These are phyloP conservation scores for Oxyteleia sp. DNA, from an alignment of 2,888 invertebrate genomes.

Conservation along the genomic window DNA sequence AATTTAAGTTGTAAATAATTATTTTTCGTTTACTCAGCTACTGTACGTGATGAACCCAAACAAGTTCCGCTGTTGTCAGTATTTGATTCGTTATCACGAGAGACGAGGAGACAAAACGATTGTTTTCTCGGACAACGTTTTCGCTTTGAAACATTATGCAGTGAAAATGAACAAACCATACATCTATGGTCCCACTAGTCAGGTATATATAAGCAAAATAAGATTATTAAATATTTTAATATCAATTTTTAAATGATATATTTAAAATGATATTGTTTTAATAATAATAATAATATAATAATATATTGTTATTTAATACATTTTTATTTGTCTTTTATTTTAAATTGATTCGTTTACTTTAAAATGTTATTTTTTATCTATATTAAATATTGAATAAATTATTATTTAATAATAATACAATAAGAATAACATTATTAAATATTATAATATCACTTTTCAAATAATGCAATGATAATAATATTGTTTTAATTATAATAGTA, in stretches of 20 bases:
- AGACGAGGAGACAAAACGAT: constrained; percentile 99
- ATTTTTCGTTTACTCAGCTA: constrained; percentile 87
- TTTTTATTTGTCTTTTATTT: no score
- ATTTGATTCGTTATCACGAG: constrained; percentile 96
- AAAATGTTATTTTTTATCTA: no score
- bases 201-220: constrained; percentile 80
- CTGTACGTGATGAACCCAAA: constrained; percentile 99
- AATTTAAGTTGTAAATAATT: constrained; percentile 75
- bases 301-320: no score
- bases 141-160: constrained; percentile 98
- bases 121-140: constrained; percentile 99
- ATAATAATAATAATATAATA: no score
- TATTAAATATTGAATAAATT: no score
- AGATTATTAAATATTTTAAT: constrained; percentile 37
- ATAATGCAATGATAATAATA: no score
- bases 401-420: no score
- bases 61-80: constrained; percentile 99
- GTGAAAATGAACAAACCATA: constrained; percentile 99
- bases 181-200: constrained; percentile 98
- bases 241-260: background rate
- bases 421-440: constrained; percentile 34
- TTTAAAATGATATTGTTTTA: no score
- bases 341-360: no score
- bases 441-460: constrained; percentile 3
- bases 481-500: no score